Conservation (phyloP, 2,113 vertebrate species). For the Cichladusa arquata region DNA sequence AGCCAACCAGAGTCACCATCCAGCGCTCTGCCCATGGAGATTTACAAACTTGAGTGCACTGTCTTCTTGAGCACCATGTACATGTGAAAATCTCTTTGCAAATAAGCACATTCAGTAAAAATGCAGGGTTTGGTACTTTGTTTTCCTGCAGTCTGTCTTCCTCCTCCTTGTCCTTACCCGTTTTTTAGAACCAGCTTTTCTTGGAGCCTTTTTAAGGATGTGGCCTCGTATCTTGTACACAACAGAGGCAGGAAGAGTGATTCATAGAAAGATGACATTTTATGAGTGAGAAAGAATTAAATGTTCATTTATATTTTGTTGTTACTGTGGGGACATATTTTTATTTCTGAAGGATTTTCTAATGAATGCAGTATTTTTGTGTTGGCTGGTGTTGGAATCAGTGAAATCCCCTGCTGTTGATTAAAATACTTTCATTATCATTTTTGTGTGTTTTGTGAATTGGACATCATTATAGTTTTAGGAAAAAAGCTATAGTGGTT, state of each 20-base stretch:
- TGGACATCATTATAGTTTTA: conserved; percentile 2
- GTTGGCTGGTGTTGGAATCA: not conserved
- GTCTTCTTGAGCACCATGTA: fast-evolving
- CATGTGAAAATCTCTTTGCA: not conserved
- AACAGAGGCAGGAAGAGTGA: not conserved
- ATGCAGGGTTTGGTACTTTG: not conserved
- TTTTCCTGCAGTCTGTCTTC: not conserved
- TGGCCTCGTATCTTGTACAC: not conserved
- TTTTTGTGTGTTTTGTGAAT: not conserved
- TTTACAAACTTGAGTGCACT: not conserved
- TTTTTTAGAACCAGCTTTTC: not conserved
- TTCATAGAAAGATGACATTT: not conserved
- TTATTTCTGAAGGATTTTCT: not conserved
- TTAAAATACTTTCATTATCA: not conserved
- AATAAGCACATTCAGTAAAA: not conserved
- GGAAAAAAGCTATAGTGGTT: not conserved
- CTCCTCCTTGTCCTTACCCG: not conserved
- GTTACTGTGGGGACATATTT: not conserved
- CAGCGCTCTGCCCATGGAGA: not conserved
- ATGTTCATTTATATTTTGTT: not conserved
- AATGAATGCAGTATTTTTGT: not conserved
- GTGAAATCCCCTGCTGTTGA: not conserved
- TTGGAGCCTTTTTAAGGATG: not conserved
- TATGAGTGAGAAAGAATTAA: not conserved
- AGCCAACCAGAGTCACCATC: fast-evolving